Evolutionary conservation across 1,140 invertebrate genomes (phyloP).

Genomic region (Drosophila subobscura): DNA sequence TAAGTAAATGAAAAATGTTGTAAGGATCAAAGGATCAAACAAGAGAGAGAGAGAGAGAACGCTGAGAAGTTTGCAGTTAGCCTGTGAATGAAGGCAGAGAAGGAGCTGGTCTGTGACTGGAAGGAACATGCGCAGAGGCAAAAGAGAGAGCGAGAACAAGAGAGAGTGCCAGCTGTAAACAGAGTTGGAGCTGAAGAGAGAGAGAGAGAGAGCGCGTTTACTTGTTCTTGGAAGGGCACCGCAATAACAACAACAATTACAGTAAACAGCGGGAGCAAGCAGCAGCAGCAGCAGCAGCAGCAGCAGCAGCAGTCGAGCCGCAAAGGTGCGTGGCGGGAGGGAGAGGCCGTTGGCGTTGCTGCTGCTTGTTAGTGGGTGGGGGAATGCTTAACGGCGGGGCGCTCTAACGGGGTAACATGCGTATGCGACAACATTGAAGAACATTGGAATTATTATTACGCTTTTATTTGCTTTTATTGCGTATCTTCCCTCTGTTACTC

Average conservation of each 20-base stretch:
- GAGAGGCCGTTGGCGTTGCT: background rate
- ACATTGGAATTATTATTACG: constrained; percentile 73
- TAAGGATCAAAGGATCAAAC: constrained; percentile 43
- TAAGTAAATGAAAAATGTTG: background rate
- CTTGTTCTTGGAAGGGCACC: constrained; percentile 55
- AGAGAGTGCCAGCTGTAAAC: constrained; percentile 17
- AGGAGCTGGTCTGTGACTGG: constrained; percentile 11
- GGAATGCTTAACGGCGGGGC: too few relatives aligned
- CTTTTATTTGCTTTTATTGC: constrained; percentile 65
- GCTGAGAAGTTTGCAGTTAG: background rate
- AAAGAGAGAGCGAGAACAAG: background rate
- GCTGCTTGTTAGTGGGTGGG: background rate
- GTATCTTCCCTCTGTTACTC: constrained; percentile 19
- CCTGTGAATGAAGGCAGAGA: constrained; percentile 32
- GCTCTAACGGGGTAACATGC: constrained; percentile 40
- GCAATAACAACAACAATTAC: constrained; percentile 50
- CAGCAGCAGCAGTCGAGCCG: constrained; percentile 36
- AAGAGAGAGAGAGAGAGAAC: background rate
- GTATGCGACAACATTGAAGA: constrained; percentile 44
- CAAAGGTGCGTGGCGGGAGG: constrained; percentile 2
- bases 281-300: constrained; percentile 45
- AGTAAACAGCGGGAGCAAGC: constrained; percentile 57
- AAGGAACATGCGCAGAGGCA: constrained; percentile 36
- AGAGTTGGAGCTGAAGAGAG: background rate
- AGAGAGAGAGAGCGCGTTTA: constrained; percentile 9